Evolutionary conservation across 2,888 invertebrate genomes (phyloP), one percentile per base, ranked within the genome.

Genomic region (Anoplius nigerrimus): DNA sequence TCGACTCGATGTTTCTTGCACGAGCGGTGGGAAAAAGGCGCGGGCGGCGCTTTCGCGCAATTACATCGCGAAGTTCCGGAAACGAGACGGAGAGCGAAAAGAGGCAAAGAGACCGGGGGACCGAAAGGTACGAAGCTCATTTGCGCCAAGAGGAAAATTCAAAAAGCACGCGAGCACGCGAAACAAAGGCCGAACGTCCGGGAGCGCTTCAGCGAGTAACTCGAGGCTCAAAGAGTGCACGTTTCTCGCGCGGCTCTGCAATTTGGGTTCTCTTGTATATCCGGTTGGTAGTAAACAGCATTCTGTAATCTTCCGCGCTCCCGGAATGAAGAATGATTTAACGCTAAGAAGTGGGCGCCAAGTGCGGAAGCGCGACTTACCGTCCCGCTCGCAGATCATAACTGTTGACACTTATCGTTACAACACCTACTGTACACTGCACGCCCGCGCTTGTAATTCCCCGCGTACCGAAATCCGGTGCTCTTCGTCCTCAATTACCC

Each of bases 151-250:
- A 2, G 46, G 42, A 43, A 53, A 46, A 34, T 66, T 52, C 20
- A 58, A 52, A 27, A 52, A 64, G 5, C 42, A 21, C 4, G 56
- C 45, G 54, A 68, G 11, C 43, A 18, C 42, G 18, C 15, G 13
- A 54, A 16, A 64, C 54, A 64, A 59, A 24, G 59, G 18, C 15
- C 52, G 52, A 53, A 48, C 11, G 22, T 62, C 0, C 16, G 20
- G 15, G 4, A 8, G 20, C 15, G 42, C 54, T 54, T 58, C 4
- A 67, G 51, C 20, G 11, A 20, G 43, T 48, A 56, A 34, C 56
- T 56, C 22, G 53, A 15, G 62, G 51, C 18, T 71, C n/a, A 54
- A 71, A 59, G 51, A 52, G 46, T 16, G 24, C 22, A 63, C 55
- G 54, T 66, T 46, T 20, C 24, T 46, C 24, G 13, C 8, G 15